Evolutionary conservation across 2,113 vertebrate species (phyloP), one percentile per base, ranked within the genome.

Genomic region (Glaucomys volans): DNA sequence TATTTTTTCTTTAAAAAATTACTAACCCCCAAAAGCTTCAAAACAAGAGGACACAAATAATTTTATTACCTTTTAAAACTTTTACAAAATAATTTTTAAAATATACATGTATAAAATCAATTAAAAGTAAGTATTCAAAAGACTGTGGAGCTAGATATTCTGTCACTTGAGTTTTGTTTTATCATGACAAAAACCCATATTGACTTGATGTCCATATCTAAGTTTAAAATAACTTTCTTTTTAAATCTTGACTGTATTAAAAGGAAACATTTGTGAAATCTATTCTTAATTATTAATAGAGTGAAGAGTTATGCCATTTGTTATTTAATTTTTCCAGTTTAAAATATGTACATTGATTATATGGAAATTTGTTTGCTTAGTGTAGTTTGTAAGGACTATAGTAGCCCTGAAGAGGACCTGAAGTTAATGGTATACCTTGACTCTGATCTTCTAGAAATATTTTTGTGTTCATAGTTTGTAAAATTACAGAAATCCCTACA

Each of bases 1-100:
- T 81, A 35, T 7, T 91, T 95, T 96, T 75, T 69, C n/a, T 30
- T 47, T 95, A 28, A 91, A 37, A 97, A 96, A 52, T 72, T 71
- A 7, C 32, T 81, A 71, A 16, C 5, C 17, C 35, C 5, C 16
- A 1, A 74, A 67, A 69, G 1, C 57, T 71, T 75, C 62, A 90
- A 92, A 90, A 59, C 87, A n/a, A 94, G 11, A 64, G 8, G 5
- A 1, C 9, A 42, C 54, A 20, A 77, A 85, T 81, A 81, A 66
- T 86, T 76, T 71, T 20, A n/a, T 87, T 79, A 90, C 13, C 44
- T 80, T 90, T 93, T 54, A 91, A 87, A 89, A 79, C 83, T 94
- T 89, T 94, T 89, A 77, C 3, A 94, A 82, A 89, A 82, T 87
- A 87, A 40, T 64, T 67, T 64, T 66, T 5, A 18, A 80, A 77